Percentiles rank a stretch among this genome's conserved stretches.
These are phyloP conservation scores for Pachypanchax playfairii DNA, from an alignment of 2,113 vertebrate species.

Conservation along the genomic window DNA sequence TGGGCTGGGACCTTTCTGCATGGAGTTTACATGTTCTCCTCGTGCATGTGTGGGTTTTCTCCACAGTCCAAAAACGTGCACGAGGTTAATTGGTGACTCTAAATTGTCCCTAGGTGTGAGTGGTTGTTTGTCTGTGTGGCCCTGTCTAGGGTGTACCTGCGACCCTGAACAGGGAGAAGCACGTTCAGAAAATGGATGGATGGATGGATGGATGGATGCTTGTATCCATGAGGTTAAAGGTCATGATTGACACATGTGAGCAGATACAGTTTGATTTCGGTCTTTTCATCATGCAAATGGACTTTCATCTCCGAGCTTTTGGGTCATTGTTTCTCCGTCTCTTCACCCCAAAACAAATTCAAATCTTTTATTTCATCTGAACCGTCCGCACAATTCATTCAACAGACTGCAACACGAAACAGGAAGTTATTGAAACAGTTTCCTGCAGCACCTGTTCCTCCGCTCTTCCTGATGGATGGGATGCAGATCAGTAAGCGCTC, in stretches of 20 bases:
- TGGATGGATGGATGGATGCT: no score
- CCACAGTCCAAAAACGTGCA: no score
- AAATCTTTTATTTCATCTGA: background rate
- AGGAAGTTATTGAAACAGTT: constrained; percentile 2
- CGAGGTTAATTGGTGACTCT: no score
- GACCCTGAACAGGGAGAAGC: no score
- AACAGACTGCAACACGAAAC: constrained; percentile 2
- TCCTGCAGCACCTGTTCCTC: constrained; percentile 4
- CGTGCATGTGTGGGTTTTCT: no score
- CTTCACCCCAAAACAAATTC: background rate
- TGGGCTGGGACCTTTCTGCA: no score
- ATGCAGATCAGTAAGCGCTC: constrained; percentile 16
- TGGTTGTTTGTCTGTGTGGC: no score
- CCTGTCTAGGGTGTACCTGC: no score
- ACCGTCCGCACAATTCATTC: constrained; percentile 13
- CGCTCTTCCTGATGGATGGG: background rate
- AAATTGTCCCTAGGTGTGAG: no score
- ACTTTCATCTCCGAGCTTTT: background rate
- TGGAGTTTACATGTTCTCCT: no score
- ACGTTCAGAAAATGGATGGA: no score
- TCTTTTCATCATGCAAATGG: constrained; percentile 10
- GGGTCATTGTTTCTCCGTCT: constrained; percentile 1
- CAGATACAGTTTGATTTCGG: constrained; percentile 5
- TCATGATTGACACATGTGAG: background rate
- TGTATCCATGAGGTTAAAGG: constrained; percentile 20